Conservation (phyloP, 2,888 invertebrate species). For the Drosophila vallismaia region DNA sequence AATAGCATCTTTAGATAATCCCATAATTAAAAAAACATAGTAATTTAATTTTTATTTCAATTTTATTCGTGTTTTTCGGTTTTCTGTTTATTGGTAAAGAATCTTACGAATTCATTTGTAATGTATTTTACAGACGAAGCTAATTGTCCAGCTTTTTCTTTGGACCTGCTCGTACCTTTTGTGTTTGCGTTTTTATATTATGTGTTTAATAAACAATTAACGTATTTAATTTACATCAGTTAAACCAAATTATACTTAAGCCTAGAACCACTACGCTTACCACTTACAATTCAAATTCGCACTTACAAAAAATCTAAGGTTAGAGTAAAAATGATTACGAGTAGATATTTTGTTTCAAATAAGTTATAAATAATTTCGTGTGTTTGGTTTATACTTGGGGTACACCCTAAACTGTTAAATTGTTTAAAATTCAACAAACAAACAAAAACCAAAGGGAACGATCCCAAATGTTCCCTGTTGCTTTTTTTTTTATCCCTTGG, state of each 20-base stretch:
- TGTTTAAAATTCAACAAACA: too few species aligned
- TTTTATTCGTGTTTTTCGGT: slow-evolving; percentile 64
- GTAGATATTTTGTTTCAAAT: slow-evolving; percentile 55
- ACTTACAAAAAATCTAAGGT: slow-evolving; percentile 65
- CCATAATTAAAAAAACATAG: slow-evolving; percentile 11
- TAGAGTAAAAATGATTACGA: slow-evolving; percentile 61
- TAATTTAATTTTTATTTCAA: slow-evolving; percentile 62
- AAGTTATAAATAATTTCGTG: slow-evolving; percentile 65
- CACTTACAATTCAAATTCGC: slow-evolving; percentile 65
- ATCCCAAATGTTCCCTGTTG: too few species aligned
- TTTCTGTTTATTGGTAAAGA: slow-evolving; percentile 67
- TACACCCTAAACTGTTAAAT: too few species aligned
- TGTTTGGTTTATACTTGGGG: neutral
- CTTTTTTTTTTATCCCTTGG: too few species aligned
- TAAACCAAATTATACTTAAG: slow-evolving; percentile 64
- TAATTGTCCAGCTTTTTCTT: slow-evolving; percentile 16
- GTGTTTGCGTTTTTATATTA: slow-evolving; percentile 17
- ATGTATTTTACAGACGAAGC: slow-evolving; percentile 73
- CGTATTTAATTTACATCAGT: slow-evolving; percentile 76
- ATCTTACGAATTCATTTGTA: slow-evolving; percentile 67
- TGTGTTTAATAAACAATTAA: slow-evolving; percentile 72
- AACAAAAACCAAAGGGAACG: too few species aligned
- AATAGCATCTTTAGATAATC: too few species aligned
- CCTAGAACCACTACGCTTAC: slow-evolving; percentile 64
- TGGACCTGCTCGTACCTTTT: slow-evolving; percentile 31